Conservation (phyloP, 1,140 invertebrate genomes). For the Aphaenogaster floridana region DNA sequence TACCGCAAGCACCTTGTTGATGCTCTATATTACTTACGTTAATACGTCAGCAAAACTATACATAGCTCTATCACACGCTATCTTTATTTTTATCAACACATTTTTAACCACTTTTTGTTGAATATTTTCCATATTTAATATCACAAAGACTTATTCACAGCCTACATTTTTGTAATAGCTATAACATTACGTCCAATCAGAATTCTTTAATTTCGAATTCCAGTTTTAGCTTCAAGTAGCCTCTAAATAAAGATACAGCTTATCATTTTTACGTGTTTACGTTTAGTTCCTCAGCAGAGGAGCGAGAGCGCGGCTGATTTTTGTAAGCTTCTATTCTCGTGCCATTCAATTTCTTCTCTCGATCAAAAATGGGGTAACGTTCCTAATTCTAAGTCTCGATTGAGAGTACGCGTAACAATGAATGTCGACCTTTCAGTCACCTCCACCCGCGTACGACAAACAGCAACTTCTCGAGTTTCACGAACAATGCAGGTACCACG, state of each 20-base stretch:
- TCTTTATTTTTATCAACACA: neutral
- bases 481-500: slow-evolving; percentile 53
- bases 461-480: slow-evolving; percentile 49
- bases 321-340: neutral
- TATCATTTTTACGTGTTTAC: neutral
- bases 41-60: neutral
- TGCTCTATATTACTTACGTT: neutral
- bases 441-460: slow-evolving; percentile 34
- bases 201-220: neutral
- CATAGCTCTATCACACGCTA: neutral
- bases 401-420: slow-evolving; percentile 19
- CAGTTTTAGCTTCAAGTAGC: neutral
- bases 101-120: slow-evolving; percentile 13
- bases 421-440: slow-evolving; percentile 24
- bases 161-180: neutral
- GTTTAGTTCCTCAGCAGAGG: neutral
- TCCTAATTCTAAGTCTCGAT: slow-evolving; percentile 34
- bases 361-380: slow-evolving; percentile 27
- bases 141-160: slow-evolving; percentile 6
- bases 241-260: neutral
- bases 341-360: neutral
- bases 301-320: neutral
- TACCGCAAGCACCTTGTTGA: neutral
- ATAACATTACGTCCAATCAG: neutral
- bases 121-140: slow-evolving; percentile 18